Percentiles rank a stretch among this genome's conserved stretches.
These are phyloP conservation scores for Leuciscus idus DNA, from an alignment of 2,113 vertebrate genomes.

Conservation along the genomic window DNA sequence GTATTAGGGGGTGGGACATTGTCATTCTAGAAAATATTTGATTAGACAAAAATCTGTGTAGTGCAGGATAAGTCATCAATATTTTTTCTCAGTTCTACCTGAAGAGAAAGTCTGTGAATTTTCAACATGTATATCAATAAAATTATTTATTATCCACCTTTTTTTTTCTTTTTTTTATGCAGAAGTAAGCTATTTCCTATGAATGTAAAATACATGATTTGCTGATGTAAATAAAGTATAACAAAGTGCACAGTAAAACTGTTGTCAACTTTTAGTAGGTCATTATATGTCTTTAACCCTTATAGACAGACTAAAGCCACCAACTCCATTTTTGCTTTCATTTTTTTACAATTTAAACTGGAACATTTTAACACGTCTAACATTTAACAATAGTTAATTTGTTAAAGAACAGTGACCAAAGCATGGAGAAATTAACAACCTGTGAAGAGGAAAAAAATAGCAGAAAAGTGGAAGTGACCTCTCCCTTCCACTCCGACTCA, in stretches of 20 bases:
- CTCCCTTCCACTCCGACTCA: background rate
- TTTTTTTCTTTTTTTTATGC: background rate
- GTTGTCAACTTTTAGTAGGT: background rate
- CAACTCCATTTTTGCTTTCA: background rate
- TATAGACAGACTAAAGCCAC: background rate
- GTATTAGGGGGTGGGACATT: background rate
- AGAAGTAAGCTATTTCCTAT: background rate
- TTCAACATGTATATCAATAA: background rate
- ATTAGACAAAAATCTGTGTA: background rate
- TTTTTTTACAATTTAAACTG: background rate
- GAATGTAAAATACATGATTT: background rate
- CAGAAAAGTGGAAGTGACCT: conserved; percentile 1
- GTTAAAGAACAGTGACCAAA: background rate
- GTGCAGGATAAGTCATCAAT: background rate
- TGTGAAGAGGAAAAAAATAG: background rate
- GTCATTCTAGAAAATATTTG: background rate
- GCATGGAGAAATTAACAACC: conserved; percentile 10
- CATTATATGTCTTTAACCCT: background rate
- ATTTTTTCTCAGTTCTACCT: background rate
- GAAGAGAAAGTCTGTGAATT: background rate
- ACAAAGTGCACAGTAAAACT: background rate
- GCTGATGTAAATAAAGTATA: background rate
- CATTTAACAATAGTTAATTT: background rate
- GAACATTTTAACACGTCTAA: background rate
- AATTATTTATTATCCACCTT: background rate